Evolutionary conservation across 2,888 invertebrate genomes (phyloP), one percentile per base, ranked within the genome.

Genomic region (Caenorhabditis uteleia): DNA sequence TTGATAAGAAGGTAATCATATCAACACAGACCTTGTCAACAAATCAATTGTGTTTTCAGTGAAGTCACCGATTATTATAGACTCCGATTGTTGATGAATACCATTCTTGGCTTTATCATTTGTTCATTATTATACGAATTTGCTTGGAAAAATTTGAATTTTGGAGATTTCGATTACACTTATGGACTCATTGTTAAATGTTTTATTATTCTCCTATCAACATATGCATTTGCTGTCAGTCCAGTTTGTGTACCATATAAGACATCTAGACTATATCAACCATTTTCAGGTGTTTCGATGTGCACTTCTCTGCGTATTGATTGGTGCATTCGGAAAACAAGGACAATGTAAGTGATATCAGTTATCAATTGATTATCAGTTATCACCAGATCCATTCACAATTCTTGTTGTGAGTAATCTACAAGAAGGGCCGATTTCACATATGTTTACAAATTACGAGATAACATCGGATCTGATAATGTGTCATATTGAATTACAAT

Each of bases 111-210:
- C 7, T 50, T 78, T 12, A 18, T 60, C n/a, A 43, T 79, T 23
- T 72, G 74, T 12, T 34, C 61, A 3, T 38, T 44, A 29, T 57
- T 79, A n/a, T 79, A 80, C 53, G 56, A 72, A 27, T 49, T 76
- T 23, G 75, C 68, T 14, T 79, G 79, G 78, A 66, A 75, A 16
- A 64, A 74, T n/a, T 58, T 80, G 33, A 79, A 80, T 44, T 80
- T 80, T 34, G 77, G 71, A 29, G 74, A 75, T 21, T 79, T 77
- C 38, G 60, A 77, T 40, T 44, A 55, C 5, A 31, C 55, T 8
- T 68, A 54, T 40, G 57, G 60, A 4, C 21, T 64, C 16, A 36
- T 73, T 7, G 56, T 77, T 27, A 66, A 76, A 56, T 72, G 71
- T 70, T 36, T 66, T 4, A 66, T 80, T 34, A 68, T 80, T 23